Percentiles rank a stretch among this genome's conserved stretches.
Conservation (phyloP, 1,140 invertebrate species). For the Arion vulgaris region DNA sequence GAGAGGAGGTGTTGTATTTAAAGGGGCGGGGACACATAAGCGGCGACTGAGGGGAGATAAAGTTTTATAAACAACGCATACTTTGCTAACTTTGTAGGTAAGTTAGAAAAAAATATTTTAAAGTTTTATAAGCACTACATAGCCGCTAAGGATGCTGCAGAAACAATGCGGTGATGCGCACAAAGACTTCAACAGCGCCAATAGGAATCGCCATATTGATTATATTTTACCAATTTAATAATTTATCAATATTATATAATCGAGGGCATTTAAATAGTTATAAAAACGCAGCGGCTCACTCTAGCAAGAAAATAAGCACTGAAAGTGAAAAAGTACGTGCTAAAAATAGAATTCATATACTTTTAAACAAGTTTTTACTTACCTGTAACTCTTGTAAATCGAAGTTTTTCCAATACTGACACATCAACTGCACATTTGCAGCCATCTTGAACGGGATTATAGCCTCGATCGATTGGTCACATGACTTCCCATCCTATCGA, state of each 20-base stretch:
- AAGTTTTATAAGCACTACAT: neutral
- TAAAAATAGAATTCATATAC: neutral
- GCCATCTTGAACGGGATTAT: conserved; percentile 74
- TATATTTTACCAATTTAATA: conserved; percentile 61
- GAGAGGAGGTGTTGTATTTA: neutral
- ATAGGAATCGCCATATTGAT: conserved; percentile 64
- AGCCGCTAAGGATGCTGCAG: neutral
- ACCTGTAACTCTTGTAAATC: conserved; percentile 74
- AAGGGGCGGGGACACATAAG: neutral
- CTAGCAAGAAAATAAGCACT: conserved; percentile 17
- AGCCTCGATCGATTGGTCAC: conserved; percentile 72
- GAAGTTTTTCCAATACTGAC: conserved; percentile 75
- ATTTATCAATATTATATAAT: conserved; percentile 61
- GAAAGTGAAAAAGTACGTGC: conserved; percentile 9
- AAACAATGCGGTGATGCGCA: conserved; percentile 31
- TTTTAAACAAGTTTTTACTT: conserved; percentile 50
- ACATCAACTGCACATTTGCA: conserved; percentile 74
- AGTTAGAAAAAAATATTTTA: neutral
- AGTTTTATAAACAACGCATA: conserved; percentile 3
- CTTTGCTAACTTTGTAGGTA: neutral
- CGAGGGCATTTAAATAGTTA: conserved; percentile 38
- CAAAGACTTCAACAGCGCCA: conserved; percentile 46
- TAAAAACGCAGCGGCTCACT: neutral
- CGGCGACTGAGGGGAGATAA: too few relatives aligned
- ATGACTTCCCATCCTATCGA: conserved; percentile 60